Evolutionary conservation across 64 coral and sea anemone genomes (phyloP).

Genomic region (Cladopsammia gracilis): DNA sequence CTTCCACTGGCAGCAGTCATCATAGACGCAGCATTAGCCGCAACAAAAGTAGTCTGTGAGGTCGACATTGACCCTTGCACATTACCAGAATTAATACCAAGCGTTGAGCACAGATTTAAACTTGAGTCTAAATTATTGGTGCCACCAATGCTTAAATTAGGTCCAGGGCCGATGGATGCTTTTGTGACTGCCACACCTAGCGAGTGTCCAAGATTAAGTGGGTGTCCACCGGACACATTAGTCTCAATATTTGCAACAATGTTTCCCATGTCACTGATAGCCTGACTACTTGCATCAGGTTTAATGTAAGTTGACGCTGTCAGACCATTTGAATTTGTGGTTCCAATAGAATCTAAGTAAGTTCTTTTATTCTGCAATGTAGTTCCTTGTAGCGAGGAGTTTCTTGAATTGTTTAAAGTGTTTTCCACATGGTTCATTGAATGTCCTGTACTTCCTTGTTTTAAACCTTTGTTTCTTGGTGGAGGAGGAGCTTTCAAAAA

Average conservation of each 20-base stretch:
- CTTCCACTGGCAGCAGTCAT: slow-evolving; percentile 64
- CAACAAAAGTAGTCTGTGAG: slow-evolving; percentile 73
- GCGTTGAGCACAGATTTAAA: slow-evolving; percentile 72
- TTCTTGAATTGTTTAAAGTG: slow-evolving; percentile 63
- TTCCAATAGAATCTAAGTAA: slow-evolving; percentile 61
- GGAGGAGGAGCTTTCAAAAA: slow-evolving; percentile 95
- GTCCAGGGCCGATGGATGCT: slow-evolving; percentile 30
- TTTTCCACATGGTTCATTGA: slow-evolving; percentile 51
- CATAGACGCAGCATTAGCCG: slow-evolving; percentile 50
- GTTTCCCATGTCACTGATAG: slow-evolving; percentile 94
- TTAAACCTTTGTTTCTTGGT: slow-evolving; percentile 81
- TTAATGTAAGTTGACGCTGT: slow-evolving; percentile 1
- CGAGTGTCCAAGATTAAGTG: slow-evolving; percentile 60
- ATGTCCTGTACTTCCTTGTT: slow-evolving; percentile 62
- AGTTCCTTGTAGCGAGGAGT: slow-evolving; percentile 13
- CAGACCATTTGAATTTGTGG: slow-evolving; percentile 20
- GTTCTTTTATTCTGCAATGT: slow-evolving; percentile 50
- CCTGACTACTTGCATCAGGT: slow-evolving; percentile 92
- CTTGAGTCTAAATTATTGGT: slow-evolving; percentile 69
- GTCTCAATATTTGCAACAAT: slow-evolving; percentile 93
- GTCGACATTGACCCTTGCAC: slow-evolving; percentile 33
- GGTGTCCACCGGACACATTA: slow-evolving; percentile 90
- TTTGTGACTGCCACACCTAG: slow-evolving; percentile 51
- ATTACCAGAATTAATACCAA: slow-evolving; percentile 64
- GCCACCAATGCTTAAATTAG: slow-evolving; percentile 41